These are phyloP conservation scores for Colaptes auratus DNA, from an alignment of 2,113 vertebrate species.

Conservation along the genomic window DNA sequence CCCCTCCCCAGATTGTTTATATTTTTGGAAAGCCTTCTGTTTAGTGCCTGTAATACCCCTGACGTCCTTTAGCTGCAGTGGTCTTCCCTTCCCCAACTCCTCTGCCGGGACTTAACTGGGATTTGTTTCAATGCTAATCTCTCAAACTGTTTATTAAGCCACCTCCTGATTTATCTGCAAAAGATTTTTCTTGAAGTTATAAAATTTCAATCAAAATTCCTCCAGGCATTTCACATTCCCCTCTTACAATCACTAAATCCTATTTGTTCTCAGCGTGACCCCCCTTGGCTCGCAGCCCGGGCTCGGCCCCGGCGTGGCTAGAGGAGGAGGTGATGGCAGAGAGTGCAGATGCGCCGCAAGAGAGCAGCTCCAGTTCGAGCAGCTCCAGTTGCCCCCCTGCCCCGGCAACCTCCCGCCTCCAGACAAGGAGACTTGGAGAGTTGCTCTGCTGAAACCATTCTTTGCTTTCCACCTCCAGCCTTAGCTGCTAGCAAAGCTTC, in stretches of 20 bases:
- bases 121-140: conserved; percentile 69
- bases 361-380: neutral
- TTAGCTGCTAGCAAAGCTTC: neutral
- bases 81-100: neutral
- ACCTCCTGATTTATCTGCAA: conserved; percentile 65
- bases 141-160: conserved; percentile 70
- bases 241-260: conserved; percentile 54
- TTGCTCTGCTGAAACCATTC: neutral
- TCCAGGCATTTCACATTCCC: conserved; percentile 34
- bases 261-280: conserved; percentile 17
- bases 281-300: neutral
- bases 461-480: neutral
- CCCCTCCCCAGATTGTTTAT: conserved; percentile 63
- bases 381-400: neutral
- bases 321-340: neutral
- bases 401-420: neutral
- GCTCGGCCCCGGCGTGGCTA: neutral
- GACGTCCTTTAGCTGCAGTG: conserved; percentile 6
- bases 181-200: conserved; percentile 68
- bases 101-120: conserved; percentile 51
- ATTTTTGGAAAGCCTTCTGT: conserved; percentile 66
- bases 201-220: conserved; percentile 78
- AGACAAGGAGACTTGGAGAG: neutral
- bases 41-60: conserved; percentile 60
- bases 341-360: neutral